phyloP scores from a whole-genome alignment of 2,113 vertebrate genomes.

The Struthidea cinerea region DNA sequence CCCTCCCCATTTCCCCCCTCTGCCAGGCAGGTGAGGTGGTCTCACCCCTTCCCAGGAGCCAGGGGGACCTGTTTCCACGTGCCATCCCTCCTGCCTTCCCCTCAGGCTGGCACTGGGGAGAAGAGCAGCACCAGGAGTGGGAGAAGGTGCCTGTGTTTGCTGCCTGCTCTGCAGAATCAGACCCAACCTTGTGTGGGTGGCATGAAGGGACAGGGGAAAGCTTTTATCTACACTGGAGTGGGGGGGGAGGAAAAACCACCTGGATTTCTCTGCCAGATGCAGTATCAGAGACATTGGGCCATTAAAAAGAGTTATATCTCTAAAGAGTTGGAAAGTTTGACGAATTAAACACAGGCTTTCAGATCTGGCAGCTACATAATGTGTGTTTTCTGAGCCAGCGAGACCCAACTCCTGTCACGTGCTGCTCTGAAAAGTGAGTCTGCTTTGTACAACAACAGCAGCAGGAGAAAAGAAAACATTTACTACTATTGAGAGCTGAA shows the following conservation, averaged over 20 bases:
- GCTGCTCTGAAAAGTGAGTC: conserved; percentile 13
- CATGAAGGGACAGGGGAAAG: background rate
- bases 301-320: background rate
- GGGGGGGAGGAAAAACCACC: background rate
- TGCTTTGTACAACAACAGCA: conserved; percentile 30
- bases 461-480: conserved; percentile 21
- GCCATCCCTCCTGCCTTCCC: background rate
- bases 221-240: background rate
- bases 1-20: background rate
- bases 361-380: conserved; percentile 17
- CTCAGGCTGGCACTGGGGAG: accelerated
- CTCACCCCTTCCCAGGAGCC: background rate
- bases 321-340: conserved; percentile 11
- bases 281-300: background rate
- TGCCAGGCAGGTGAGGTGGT: accelerated
- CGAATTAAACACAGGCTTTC: conserved; percentile 35
- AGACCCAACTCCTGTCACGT: background rate
- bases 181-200: background rate
- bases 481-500: background rate
- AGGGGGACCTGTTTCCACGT: background rate
- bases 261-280: conserved; percentile 8
- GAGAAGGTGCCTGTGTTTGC: background rate
- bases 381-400: background rate
- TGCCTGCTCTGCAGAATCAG: background rate
- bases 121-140: background rate